These are phyloP conservation scores for Leptestheria dahalacensis DNA, from an alignment of 1,140 invertebrate species.

Conservation along the genomic window DNA sequence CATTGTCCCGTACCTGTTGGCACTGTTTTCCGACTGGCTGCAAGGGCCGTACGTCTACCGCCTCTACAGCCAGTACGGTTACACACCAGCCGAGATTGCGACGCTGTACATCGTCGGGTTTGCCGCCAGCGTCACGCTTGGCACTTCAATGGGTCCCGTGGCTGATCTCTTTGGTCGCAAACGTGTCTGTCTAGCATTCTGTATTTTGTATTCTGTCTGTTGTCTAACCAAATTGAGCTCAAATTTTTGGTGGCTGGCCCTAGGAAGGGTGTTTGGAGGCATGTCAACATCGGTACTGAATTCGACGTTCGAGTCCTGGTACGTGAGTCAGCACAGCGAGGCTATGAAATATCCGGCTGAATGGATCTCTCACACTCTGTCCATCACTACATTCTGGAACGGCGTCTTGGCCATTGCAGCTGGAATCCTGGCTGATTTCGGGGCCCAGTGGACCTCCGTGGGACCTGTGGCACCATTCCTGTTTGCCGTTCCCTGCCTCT, in stretches of 20 bases:
- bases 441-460: slow-evolving; percentile 40
- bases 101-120: slow-evolving; percentile 44
- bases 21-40: slow-evolving; percentile 51
- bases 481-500: slow-evolving; percentile 39
- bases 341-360: slow-evolving; percentile 35
- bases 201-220: slow-evolving; percentile 42
- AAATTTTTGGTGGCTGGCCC: slow-evolving; percentile 29
- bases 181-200: slow-evolving; percentile 38
- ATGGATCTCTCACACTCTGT: slow-evolving; percentile 41
- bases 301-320: slow-evolving; percentile 56
- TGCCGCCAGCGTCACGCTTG: slow-evolving; percentile 45
- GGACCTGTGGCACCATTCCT: slow-evolving; percentile 45
- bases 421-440: slow-evolving; percentile 44
- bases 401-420: slow-evolving; percentile 48
- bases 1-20: slow-evolving; percentile 42
- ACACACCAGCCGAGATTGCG: slow-evolving; percentile 43
- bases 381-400: slow-evolving; percentile 48
- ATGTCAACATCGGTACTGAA: slow-evolving; percentile 53
- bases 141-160: slow-evolving; percentile 43
- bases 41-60: slow-evolving; percentile 57
- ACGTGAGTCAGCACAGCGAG: slow-evolving; percentile 37
- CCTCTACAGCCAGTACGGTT: slow-evolving; percentile 48
- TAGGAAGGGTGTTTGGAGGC: slow-evolving; percentile 40
- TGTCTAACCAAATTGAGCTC: slow-evolving; percentile 41
- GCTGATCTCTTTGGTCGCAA: slow-evolving; percentile 44